Conservation (phyloP, 2,113 vertebrate species). For the Ptilonorhynchus violaceus region DNA sequence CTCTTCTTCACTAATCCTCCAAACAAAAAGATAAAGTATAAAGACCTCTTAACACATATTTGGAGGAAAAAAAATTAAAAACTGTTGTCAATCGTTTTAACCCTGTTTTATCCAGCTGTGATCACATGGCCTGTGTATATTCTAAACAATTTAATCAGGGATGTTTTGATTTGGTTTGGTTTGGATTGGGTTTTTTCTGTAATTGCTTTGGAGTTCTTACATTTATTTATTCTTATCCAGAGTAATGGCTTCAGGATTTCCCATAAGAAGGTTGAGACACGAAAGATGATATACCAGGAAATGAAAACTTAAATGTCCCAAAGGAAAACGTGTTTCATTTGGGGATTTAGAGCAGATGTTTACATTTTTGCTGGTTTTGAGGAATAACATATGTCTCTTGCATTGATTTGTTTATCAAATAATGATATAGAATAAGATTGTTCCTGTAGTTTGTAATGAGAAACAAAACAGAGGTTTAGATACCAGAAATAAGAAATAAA, state of each 20-base stretch:
- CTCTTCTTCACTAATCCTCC: neutral
- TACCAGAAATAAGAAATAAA: neutral
- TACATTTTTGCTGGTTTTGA: constrained; percentile 37
- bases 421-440: neutral
- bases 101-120: neutral
- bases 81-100: neutral
- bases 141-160: neutral
- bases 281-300: constrained; percentile 59
- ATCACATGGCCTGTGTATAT: neutral
- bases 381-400: constrained; percentile 12
- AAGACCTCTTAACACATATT: neutral
- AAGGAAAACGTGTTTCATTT: constrained; percentile 27
- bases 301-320: constrained; percentile 46
- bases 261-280: neutral
- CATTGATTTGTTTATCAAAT: constrained; percentile 43
- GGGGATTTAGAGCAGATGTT: constrained; percentile 43
- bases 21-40: neutral
- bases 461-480: neutral
- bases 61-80: neutral
- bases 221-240: constrained; percentile 29
- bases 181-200: neutral
- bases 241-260: constrained; percentile 44
- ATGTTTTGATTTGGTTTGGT: neutral
- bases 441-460: neutral
- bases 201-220: neutral